phyloP scores from a whole-genome alignment of 92 coral and sea anemone species.

The Hydrozoanthus gracilis region DNA sequence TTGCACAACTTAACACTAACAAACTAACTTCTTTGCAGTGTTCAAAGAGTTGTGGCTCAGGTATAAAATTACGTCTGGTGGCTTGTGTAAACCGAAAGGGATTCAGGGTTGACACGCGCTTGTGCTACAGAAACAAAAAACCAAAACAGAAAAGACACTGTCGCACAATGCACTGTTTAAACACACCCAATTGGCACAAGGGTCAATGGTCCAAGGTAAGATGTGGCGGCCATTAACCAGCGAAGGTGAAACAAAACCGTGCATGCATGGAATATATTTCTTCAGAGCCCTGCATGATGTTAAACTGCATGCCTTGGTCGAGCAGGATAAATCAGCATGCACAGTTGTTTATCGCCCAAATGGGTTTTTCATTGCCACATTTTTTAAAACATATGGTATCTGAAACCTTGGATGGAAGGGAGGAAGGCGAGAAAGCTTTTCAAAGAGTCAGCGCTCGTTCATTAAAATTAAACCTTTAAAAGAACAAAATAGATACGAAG shows the following conservation, averaged over 20 bases:
- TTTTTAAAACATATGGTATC: no score
- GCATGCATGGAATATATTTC: neutral
- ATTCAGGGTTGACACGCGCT: slow-evolving; percentile 25
- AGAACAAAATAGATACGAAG: no score
- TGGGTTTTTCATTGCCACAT: no score
- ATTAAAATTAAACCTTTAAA: no score
- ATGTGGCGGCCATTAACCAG: neutral
- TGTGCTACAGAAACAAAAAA: slow-evolving; percentile 43
- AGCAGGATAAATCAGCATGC: no score
- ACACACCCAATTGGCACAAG: slow-evolving; percentile 70
- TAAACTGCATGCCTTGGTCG: no score
- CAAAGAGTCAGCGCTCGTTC: no score
- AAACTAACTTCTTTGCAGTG: slow-evolving; percentile 68
- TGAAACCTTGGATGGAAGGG: no score
- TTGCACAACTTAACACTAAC: slow-evolving; percentile 1
- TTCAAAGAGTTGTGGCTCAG: slow-evolving; percentile 87
- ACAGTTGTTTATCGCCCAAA: no score
- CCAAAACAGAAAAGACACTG: slow-evolving; percentile 49
- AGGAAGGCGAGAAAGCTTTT: no score
- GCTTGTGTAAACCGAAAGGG: slow-evolving; percentile 57
- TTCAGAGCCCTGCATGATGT: no score
- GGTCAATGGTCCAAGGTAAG: slow-evolving; percentile 89
- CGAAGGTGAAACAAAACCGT: no score
- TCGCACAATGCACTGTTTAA: slow-evolving; percentile 36
- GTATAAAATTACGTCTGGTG: slow-evolving; percentile 66